A percentile compares a stretch with the other conserved stretches of the same genome.
Conservation (phyloP, 2,888 invertebrate species). For the Chrysolina haemoptera region DNA sequence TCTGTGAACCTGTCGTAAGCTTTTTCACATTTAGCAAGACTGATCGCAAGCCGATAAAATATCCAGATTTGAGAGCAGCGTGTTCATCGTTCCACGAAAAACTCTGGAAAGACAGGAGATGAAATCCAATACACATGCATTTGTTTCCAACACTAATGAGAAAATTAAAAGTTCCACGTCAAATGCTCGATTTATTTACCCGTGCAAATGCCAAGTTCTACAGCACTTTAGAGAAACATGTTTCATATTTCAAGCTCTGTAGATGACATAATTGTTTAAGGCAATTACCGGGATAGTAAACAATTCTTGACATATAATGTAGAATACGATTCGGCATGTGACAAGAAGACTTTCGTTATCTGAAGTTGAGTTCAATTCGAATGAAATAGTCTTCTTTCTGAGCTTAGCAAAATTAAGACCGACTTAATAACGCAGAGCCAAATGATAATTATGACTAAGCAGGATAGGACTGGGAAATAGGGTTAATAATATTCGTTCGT, state of each 20-base stretch:
- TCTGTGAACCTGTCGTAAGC: too few relatives aligned
- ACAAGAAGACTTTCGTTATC: background rate
- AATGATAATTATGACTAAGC: background rate
- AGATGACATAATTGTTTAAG: constrained; percentile 4
- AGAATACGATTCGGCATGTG: background rate
- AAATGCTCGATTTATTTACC: background rate
- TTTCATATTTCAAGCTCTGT: background rate
- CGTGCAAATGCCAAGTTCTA: background rate
- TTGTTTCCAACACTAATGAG: background rate
- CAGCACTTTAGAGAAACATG: background rate
- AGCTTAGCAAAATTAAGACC: background rate
- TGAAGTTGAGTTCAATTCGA: background rate
- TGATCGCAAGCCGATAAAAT: too few relatives aligned
- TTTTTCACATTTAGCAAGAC: too few relatives aligned
- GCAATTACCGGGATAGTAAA: constrained; percentile 5
- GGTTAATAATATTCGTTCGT: too few relatives aligned
- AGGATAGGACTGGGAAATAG: background rate
- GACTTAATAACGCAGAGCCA: background rate
- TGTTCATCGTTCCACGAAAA: too few relatives aligned
- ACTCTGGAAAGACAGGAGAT: too few relatives aligned
- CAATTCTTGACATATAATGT: background rate
- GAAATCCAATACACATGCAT: background rate
- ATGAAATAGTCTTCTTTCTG: too few relatives aligned
- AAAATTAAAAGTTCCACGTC: background rate
- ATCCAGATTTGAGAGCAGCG: too few relatives aligned